Base-by-base conservation (phyloP, 1,140 invertebrate genomes). In the Tyrophagus putrescentiae region DNA sequence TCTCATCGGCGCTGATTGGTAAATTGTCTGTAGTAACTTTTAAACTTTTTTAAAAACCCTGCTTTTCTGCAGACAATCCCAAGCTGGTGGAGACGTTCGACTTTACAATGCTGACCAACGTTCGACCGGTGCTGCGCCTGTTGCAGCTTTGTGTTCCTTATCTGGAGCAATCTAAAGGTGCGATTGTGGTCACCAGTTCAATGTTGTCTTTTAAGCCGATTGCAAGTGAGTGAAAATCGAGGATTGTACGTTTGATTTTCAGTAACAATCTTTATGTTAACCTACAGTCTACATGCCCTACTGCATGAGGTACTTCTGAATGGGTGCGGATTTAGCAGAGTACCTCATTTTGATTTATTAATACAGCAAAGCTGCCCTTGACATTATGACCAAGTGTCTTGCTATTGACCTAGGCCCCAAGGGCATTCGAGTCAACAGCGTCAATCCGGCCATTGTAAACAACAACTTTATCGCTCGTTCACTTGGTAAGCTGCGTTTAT, bases 341-440 rank as follows among this genome's bases (percentile, higher is more conserved):
- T n/a, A 23, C 69, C 66, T 34, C 75, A 73, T 60, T 69, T 67
- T 36, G 68, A 68, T 60, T 66, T n/a, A n/a, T n/a, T n/a, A n/a
- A n/a, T n/a, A n/a, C n/a, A n/a, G 67, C 0, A 76, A 74, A 64
- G 72, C 72, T 0, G 72, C 71, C 1, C 28, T 74, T 13, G 66
- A 70, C 53, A 68, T 67, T 29, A 64, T 76, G 42, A 75, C 73
- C 0, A 69, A 72, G 63, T 71, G 66, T 32, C 62, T 76, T 34
- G 70, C 73, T 4, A 45, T 69, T 11, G 72, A 73, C 60, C 64
- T 75, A 48, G 73, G 68, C 4, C 64, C 68, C 3, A 62, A 71
- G 32, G 67, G 69, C 13, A 69, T 73, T 45, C 67, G 72, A 7
- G 73, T 75, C n/a, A 73, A 75, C 62, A 60, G 65, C 21, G 71